A percentile compares a stretch with the other conserved stretches of the same genome.
Evolutionary conservation across 2,888 invertebrate genomes (phyloP).

Genomic region (Acleris holmiana): DNA sequence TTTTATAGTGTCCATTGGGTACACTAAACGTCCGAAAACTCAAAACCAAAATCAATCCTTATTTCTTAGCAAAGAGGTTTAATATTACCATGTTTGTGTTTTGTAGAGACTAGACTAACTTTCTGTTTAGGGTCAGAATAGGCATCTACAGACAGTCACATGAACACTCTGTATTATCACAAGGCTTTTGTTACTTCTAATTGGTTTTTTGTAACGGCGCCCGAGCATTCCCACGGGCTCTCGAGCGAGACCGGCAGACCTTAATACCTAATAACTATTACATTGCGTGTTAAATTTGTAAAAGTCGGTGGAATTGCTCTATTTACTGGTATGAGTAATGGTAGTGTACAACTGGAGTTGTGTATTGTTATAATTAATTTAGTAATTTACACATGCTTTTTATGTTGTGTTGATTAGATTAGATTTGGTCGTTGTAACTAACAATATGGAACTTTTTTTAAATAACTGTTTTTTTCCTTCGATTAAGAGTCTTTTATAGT

Average conservation of each 20-base stretch:
- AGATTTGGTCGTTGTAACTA: too few relatives aligned
- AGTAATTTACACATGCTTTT: too few relatives aligned
- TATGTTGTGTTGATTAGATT: too few relatives aligned
- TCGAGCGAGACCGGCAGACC: constrained; percentile 42
- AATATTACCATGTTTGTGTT: too few relatives aligned
- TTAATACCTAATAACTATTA: constrained; percentile 31
- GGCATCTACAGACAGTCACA: constrained; percentile 24
- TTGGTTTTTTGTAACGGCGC: constrained; percentile 51
- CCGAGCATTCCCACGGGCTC: constrained; percentile 48
- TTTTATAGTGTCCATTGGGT: too few relatives aligned
- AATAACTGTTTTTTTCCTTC: too few relatives aligned
- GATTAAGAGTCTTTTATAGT: too few relatives aligned
- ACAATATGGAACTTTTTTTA: too few relatives aligned
- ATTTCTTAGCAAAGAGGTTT: too few relatives aligned
- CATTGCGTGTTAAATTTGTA: constrained; percentile 32
- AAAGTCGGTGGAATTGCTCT: constrained; percentile 22
- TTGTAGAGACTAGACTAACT: not conserved
- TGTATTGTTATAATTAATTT: not conserved
- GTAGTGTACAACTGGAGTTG: constrained; percentile 2
- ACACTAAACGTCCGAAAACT: too few relatives aligned
- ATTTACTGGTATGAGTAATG: constrained; percentile 2
- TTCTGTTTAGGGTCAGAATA: constrained; percentile 14
- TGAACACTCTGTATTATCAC: constrained; percentile 32
- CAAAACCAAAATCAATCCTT: too few relatives aligned
- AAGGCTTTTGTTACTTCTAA: constrained; percentile 48